phyloP scores from a whole-genome alignment of 1,140 invertebrate genomes.

The Bombus picipes region DNA sequence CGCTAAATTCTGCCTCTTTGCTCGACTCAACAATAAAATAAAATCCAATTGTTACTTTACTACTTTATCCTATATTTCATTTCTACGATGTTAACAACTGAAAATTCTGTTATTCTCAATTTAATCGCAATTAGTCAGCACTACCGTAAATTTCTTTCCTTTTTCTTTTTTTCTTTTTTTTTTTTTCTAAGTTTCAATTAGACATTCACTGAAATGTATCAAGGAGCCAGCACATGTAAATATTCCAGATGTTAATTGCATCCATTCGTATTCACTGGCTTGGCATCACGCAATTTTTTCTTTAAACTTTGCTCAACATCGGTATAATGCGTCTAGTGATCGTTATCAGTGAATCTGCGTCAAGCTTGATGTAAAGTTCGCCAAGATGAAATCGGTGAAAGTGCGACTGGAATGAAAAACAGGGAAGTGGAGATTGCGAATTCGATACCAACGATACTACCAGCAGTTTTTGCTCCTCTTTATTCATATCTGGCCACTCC shows the following conservation, averaged over 20 bases:
- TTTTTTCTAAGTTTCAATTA: background rate
- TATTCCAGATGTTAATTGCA: background rate
- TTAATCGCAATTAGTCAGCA: too few relatives aligned
- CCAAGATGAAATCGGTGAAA: slow-evolving; percentile 44
- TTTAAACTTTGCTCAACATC: background rate
- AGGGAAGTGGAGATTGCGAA: slow-evolving; percentile 19
- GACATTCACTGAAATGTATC: background rate
- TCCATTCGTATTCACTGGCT: background rate
- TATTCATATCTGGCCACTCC: background rate
- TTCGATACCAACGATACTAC: background rate
- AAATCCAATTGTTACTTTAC: too few relatives aligned
- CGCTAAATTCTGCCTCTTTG: too few relatives aligned
- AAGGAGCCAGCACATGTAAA: background rate
- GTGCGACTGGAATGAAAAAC: background rate
- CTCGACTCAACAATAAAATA: too few relatives aligned
- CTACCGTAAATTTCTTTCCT: too few relatives aligned
- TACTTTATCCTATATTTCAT: too few relatives aligned
- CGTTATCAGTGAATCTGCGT: slow-evolving; percentile 14
- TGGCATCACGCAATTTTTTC: background rate
- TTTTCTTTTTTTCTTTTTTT: too few relatives aligned
- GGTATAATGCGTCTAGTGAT: background rate
- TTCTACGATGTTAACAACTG: too few relatives aligned
- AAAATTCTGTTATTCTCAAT: too few relatives aligned
- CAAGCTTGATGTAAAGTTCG: background rate
- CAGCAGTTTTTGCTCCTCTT: background rate